Evolutionary conservation across 2,888 invertebrate genomes (phyloP).

Genomic region (Suillia variegata): DNA sequence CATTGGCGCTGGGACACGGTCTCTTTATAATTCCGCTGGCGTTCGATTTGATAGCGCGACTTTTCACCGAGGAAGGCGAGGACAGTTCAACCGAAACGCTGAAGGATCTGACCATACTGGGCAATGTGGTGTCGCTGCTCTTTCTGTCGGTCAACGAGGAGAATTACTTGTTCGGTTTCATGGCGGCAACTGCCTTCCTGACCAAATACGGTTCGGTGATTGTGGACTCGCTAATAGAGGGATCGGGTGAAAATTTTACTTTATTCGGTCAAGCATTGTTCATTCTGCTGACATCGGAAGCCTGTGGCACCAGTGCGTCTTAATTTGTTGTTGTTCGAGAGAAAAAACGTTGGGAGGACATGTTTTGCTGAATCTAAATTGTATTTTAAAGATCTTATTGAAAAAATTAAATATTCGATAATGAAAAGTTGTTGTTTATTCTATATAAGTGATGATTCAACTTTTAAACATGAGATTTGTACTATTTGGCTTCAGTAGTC

Average conservation of each 20-base stretch:
- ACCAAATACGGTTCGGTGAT: conserved; percentile 35
- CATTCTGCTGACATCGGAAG: neutral
- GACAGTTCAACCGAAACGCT: conserved; percentile 38
- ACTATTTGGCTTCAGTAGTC: too few relatives aligned
- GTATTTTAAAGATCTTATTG: too few relatives aligned
- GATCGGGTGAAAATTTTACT: conserved; percentile 34
- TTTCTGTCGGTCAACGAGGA: conserved; percentile 37
- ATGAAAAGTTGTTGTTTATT: too few relatives aligned
- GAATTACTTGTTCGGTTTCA: conserved; percentile 34
- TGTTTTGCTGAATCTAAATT: too few relatives aligned
- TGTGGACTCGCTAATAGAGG: conserved; percentile 33
- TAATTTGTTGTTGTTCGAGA: too few relatives aligned
- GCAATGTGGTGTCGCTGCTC: conserved; percentile 43
- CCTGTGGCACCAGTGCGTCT: too few relatives aligned
- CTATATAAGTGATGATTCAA: too few relatives aligned
- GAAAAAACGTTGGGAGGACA: too few relatives aligned
- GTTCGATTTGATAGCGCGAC: conserved; percentile 39
- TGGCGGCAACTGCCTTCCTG: conserved; percentile 36
- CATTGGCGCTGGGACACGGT: conserved; percentile 45
- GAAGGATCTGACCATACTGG: conserved; percentile 43
- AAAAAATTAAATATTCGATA: too few relatives aligned
- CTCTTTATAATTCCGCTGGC: conserved; percentile 45
- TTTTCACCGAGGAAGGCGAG: conserved; percentile 29
- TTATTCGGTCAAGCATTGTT: conserved; percentile 37
- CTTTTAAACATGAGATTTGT: too few relatives aligned